These are phyloP conservation scores for Limonius californicus DNA, from an alignment of 1,140 invertebrate species.

Conservation along the genomic window DNA sequence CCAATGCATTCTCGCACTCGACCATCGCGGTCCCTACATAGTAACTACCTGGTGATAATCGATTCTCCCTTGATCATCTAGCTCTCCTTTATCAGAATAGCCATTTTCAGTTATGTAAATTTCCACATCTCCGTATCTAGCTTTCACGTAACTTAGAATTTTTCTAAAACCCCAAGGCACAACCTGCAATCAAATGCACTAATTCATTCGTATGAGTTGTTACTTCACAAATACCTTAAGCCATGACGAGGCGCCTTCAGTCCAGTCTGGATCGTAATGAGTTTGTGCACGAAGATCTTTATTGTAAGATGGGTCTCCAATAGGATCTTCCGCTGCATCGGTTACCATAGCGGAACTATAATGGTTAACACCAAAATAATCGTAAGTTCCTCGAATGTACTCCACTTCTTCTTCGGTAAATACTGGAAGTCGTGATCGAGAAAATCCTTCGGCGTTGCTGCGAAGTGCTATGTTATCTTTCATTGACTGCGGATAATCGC, in stretches of 20 bases:
- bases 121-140: slow-evolving; percentile 61
- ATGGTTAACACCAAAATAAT: slow-evolving; percentile 54
- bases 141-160: slow-evolving; percentile 63
- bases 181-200: slow-evolving; percentile 31
- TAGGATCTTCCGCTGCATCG: not conserved
- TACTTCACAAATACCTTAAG: slow-evolving; percentile 27
- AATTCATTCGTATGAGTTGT: not conserved
- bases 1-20: no score
- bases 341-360: slow-evolving; percentile 44
- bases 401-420: slow-evolving; percentile 52
- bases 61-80: slow-evolving; percentile 52
- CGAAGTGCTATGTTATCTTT: slow-evolving; percentile 52
- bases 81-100: slow-evolving; percentile 48
- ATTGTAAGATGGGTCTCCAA: not conserved
- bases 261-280: slow-evolving; percentile 35
- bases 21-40: no score
- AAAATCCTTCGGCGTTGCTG: slow-evolving; percentile 50
- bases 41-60: slow-evolving; percentile 42
- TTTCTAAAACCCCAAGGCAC: slow-evolving; percentile 63
- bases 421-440: slow-evolving; percentile 56
- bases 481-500: slow-evolving; percentile 60
- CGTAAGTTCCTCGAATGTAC: slow-evolving; percentile 48
- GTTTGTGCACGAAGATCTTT: slow-evolving; percentile 30
- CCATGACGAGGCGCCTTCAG: slow-evolving; percentile 35
- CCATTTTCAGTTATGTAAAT: slow-evolving; percentile 77